Evolutionary conservation across 2,888 invertebrate genomes (phyloP), one percentile per base, ranked within the genome.

Genomic region (Cyclophora punctaria): DNA sequence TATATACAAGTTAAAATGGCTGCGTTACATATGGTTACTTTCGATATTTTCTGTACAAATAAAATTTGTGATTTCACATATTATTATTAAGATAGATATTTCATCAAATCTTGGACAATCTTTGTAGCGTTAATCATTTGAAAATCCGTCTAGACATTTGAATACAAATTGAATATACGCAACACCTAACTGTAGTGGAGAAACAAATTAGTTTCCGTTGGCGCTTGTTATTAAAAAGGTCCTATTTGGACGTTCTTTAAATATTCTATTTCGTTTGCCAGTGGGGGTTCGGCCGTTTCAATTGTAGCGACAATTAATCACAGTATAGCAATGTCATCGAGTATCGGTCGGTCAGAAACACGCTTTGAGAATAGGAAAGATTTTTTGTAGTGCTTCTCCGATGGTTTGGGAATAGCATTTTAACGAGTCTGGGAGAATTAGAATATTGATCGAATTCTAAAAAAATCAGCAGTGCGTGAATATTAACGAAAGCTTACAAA

Each of bases 281-380:
- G 88, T 87, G 86, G 88, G 88, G 84, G 88, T 73, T 76, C 77
- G 75, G 68, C 73, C 73, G 72, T 78, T 81, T 83, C 86, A 85
- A 86, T 85, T 82, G 83, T 72, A 71, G 78, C 78, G 75, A 85
- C 86, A 78, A 88, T 88, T 86, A 87, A 88, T 88, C 88, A 88
- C 73, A 78, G 83, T 83, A 81, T 67, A 80, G 88, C 87, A 78
- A 73, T 88, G 88, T 88, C 88, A 88, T 88, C 83, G 78, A 71
- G 76, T 75, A 70, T 62, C 76, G 77, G 74, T 67, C 76, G 71
- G 74, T 66, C 70, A 75, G 71, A 78, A 75, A 78, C 44, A 44
- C 20, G 41, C 35, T 50, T 47, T 35, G 35, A 46, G 37, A 46
- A 46, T 43, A 45, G 40, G 20, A 44, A 33, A 4, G 44, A 35